Evolutionary conservation across 2,888 invertebrate genomes (phyloP).

Genomic region (Caenorhabditis angaria): DNA sequence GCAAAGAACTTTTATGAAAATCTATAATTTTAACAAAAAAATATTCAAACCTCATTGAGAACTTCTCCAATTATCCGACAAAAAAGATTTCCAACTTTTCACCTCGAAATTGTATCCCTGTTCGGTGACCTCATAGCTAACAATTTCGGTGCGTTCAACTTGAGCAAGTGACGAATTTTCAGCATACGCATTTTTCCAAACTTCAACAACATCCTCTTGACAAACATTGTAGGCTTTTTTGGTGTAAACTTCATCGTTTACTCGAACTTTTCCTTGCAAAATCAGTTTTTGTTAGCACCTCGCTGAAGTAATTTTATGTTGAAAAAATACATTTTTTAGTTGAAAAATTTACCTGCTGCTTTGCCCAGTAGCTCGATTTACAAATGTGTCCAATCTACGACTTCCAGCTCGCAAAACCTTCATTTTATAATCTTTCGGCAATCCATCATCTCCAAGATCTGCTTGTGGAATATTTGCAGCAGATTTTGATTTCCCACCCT

Average conservation of each 20-base stretch:
- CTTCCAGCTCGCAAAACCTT: constrained; percentile 55
- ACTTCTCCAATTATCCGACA: constrained; percentile 58
- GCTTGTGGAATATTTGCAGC: too few relatives aligned
- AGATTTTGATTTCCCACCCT: too few relatives aligned
- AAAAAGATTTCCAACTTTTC: constrained; percentile 61
- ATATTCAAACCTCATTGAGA: constrained; percentile 13
- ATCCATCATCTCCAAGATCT: too few relatives aligned
- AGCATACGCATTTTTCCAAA: constrained; percentile 52
- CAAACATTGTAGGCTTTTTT: constrained; percentile 65
- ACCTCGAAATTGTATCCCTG: constrained; percentile 58
- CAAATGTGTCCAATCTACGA: constrained; percentile 60
- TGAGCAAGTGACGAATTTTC: constrained; percentile 59
- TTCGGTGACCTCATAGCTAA: constrained; percentile 57
- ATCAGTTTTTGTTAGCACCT: constrained; percentile 60
- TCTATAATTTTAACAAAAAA: too few relatives aligned
- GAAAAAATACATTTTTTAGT: not conserved
- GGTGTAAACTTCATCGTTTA: constrained; percentile 60
- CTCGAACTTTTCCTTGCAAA: constrained; percentile 56
- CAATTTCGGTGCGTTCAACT: constrained; percentile 55
- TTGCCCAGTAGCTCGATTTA: constrained; percentile 58
- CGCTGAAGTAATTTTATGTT: constrained; percentile 31
- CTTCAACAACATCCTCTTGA: constrained; percentile 57
- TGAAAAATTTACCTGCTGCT: constrained; percentile 49
- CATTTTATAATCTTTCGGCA: constrained; percentile 64
- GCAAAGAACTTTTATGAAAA: too few relatives aligned